Evolutionary conservation across 2,797 vertebrate genomes (phyloP).

Genomic region (Meda fulgida): DNA sequence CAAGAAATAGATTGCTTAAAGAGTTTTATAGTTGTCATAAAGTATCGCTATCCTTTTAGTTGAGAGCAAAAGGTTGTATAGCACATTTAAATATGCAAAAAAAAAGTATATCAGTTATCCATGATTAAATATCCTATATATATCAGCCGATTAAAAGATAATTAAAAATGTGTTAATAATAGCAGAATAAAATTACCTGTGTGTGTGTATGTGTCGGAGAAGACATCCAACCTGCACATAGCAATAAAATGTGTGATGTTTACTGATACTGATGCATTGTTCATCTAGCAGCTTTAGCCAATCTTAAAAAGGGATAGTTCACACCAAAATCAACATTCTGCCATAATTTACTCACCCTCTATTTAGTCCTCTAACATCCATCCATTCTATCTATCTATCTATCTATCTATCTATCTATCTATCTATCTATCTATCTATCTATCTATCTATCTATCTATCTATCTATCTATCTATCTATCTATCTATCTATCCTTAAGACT

Average conservation of each 20-base stretch:
- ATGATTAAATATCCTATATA: not conserved
- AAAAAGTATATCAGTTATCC: not conserved
- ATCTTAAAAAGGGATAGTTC: not conserved
- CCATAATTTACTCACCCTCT: not conserved
- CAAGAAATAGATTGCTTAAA: not conserved
- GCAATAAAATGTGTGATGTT: not conserved
- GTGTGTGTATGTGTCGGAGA: not conserved
- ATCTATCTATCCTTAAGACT: not conserved
- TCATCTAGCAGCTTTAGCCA: not conserved
- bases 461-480: not conserved
- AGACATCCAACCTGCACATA: not conserved
- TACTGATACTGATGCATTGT: not conserved
- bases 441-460: not conserved
- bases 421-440: not conserved
- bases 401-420: not conserved
- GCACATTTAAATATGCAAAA: not conserved
- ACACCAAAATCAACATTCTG: not conserved
- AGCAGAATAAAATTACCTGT: not conserved
- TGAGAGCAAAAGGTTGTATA: not conserved
- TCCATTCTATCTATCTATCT: not conserved
- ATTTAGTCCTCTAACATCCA: too few species aligned
- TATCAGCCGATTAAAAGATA: too few species aligned
- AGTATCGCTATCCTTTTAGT: not conserved
- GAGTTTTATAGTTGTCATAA: not conserved
- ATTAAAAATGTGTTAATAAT: too few species aligned